A percentile compares a stretch with the other conserved stretches of the same genome.
Evolutionary conservation across 2,888 invertebrate genomes (phyloP).

Genomic region (Opisthograptis luteolata): DNA sequence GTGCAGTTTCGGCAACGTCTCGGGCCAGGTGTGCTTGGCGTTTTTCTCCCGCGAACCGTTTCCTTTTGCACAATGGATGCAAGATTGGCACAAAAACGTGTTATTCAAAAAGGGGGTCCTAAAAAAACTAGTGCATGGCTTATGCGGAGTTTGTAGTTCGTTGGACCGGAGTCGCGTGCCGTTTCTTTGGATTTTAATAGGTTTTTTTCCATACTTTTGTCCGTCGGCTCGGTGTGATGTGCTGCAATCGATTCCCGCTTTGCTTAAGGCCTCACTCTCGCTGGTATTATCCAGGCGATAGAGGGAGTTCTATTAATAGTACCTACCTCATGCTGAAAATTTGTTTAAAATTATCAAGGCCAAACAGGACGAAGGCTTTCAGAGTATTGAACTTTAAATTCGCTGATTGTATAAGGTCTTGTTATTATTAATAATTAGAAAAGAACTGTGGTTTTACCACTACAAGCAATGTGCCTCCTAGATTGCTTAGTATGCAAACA

Average conservation of each 20-base stretch:
- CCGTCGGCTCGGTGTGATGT: slow-evolving; percentile 47
- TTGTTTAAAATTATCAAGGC: too few species aligned
- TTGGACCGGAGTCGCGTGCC: slow-evolving; percentile 72
- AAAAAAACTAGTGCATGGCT: slow-evolving; percentile 62
- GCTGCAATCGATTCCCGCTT: slow-evolving; percentile 41
- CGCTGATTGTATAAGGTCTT: too few species aligned
- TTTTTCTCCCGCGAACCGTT: slow-evolving; percentile 68
- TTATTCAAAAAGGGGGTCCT: slow-evolving; percentile 59
- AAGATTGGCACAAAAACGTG: slow-evolving; percentile 81
- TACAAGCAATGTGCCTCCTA: too few species aligned
- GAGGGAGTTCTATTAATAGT: too few species aligned
- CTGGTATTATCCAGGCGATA: too few species aligned
- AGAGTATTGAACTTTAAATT: too few species aligned
- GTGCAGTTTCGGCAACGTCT: slow-evolving; percentile 48
- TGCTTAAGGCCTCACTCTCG: too few species aligned
- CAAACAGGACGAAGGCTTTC: too few species aligned
- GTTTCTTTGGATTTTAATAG: slow-evolving; percentile 58
- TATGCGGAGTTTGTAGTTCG: slow-evolving; percentile 53
- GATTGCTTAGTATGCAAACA: too few species aligned
- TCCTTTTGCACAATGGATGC: slow-evolving; percentile 74
- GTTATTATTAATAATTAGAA: too few species aligned
- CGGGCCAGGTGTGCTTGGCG: slow-evolving; percentile 73
- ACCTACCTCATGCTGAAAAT: too few species aligned
- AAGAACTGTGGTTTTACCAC: too few species aligned
- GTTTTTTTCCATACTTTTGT: slow-evolving; percentile 50